Base-by-base conservation (phyloP, 2,888 invertebrate genomes). In the Cephus pulcher region DNA sequence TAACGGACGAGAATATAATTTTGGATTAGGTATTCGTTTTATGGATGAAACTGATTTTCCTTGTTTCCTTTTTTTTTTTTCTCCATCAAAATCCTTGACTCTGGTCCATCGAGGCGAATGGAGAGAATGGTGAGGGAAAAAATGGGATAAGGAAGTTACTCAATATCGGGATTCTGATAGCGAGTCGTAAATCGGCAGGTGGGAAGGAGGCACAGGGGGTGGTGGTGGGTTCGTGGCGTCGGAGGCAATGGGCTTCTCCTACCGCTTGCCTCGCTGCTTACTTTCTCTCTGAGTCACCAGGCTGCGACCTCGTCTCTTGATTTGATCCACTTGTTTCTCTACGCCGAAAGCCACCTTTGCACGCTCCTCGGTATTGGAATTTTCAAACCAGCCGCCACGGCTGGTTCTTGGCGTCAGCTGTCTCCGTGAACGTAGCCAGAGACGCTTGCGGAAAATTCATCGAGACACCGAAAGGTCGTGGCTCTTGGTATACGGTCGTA, bases 241-340 rank as follows among this genome's bases (percentile, higher is more conserved):
- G 68, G 78, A 76, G 71, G 71, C 76, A 37, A 71, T 30, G 71
- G 32, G 33, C 34, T n/a, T n/a, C 33, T 33, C 34, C 30, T 37
- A 23, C 23, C 37, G 15, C 12, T 12, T 40, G 40, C 40, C 40
- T 37, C 35, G 69, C n/a, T 11, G 34, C 84, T 87, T 84, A 88
- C 88, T 88, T 88, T 88, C 88, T 88, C 88, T 88, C 88, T 87
- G 88, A 88, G 82, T 88, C 88, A 88, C 85, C 82, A 74, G 75
- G 79, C 80, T 75, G 80, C 75, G 77, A 75, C 82, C 80, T 81
- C 82, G 81, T 82, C 86, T 82, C 78, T 23, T 75, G 76, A 81
- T 83, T 81, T 81, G 83, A 86, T 84, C 80, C 85, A 83, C 82
- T 86, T 83, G 83, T 82, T 83, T 77, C 82, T 76, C 70, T 56